phyloP scores from a whole-genome alignment of 2,797 vertebrate species.

The Hemibagrus guttatus region DNA sequence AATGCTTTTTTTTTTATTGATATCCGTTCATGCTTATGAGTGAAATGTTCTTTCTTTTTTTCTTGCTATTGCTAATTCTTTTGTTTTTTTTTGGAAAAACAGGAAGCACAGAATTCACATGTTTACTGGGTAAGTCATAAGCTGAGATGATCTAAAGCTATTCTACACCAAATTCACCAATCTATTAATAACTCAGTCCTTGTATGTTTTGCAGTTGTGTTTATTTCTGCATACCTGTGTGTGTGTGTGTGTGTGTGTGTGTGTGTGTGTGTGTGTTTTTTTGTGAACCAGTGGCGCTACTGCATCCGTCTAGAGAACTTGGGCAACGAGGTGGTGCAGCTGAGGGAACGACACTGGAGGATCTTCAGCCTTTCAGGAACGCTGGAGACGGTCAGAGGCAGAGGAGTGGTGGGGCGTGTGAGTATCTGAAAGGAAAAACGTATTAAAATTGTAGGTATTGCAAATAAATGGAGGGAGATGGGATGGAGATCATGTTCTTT shows the following conservation, averaged over 20 bases:
- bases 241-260: background rate
- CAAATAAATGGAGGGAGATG: no score
- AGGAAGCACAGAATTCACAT: conserved; percentile 88
- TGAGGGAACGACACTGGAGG: conserved; percentile 85
- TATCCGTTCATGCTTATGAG: background rate
- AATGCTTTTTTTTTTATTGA: background rate
- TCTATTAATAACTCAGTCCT: background rate
- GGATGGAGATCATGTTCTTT: background rate
- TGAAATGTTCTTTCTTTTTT: background rate
- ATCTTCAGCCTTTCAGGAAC: conserved; percentile 89
- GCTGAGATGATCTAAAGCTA: no score
- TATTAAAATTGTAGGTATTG: no score
- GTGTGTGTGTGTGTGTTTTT: background rate
- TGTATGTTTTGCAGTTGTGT: background rate
- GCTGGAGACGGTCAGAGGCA: conserved; percentile 83
- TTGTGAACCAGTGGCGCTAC: conserved; percentile 80
- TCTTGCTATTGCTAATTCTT: background rate
- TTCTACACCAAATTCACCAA: background rate
- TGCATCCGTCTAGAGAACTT: conserved; percentile 87
- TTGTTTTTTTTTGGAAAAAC: conserved; percentile 8
- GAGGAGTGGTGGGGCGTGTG: conserved; percentile 85
- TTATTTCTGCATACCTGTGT: background rate
- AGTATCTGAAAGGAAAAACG: conserved; percentile 53
- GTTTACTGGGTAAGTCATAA: conserved; percentile 85
- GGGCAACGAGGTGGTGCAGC: conserved; percentile 82